Evolutionary conservation across 1,140 invertebrate species (phyloP), one percentile per base, ranked within the genome.

Genomic region (Bombus pascuorum): DNA sequence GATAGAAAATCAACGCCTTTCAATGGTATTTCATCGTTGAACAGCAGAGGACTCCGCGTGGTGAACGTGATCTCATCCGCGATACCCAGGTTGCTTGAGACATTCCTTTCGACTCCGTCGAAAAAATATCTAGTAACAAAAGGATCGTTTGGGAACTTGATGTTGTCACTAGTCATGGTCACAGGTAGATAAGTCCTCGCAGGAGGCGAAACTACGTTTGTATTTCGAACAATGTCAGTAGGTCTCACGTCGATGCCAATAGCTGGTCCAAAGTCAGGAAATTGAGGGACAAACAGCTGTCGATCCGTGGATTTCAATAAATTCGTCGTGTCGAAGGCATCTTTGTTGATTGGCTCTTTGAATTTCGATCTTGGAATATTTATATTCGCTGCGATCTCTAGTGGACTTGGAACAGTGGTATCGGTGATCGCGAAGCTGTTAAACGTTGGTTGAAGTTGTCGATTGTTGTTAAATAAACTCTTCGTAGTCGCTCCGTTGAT

Each of bases 351-450:
- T 0, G 59, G 37, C 8, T 84, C 66, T 39, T 89, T 89, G 25
- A 86, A 62, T 0, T 37, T 39, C 0, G 85, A 77, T 1, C 93
- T 80, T 0, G 93, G 93, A 5, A 94, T 87, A 22, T 95, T 95
- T 8, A 95, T 88, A 12, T 87, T 93, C 0, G 94, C 93, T 0
- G 94, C 91, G 92, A 95, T 94, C 15, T 79, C 77, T 5, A 85
- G n/a, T 3, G 83, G 83, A 18, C 53, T 80, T 2, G 77, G 75
- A 1, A 80, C 18, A 2, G 83, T 85, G 9, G 68, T 53, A 1
- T 59, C 47, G 6, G n/a, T 22, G 28, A 80, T 62, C 2, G 25
- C 83, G 2, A 80, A 6, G 1, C 25, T 72, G 5, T 32, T 53
- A 10, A 79, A 84, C 1, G 44, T 70, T 28, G 79, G 47, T 1